A percentile compares a stretch with the other conserved stretches of the same genome.
Evolutionary conservation across 2,797 vertebrate species (phyloP).

Genomic region (Macroramphosus scolopax): DNA sequence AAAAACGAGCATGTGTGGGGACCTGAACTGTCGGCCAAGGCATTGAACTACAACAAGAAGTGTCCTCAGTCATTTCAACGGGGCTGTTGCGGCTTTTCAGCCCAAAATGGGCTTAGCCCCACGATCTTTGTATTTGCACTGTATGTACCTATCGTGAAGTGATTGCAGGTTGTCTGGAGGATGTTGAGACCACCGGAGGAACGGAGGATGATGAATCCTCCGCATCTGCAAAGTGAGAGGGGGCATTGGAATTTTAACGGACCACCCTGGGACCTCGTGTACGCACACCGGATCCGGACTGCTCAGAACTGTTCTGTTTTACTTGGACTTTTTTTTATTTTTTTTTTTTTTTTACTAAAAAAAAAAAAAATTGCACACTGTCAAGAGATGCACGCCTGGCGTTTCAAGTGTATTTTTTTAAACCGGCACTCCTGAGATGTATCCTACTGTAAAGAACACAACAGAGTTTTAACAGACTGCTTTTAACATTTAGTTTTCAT

Average conservation of each 20-base stretch:
- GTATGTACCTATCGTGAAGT: conserved; percentile 60
- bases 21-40: conserved; percentile 9
- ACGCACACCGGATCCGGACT: conserved; percentile 40
- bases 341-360: conserved; percentile 1
- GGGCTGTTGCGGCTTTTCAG: conserved; percentile 39
- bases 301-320: conserved; percentile 39
- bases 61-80: conserved; percentile 25
- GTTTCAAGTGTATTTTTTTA: conserved; percentile 28
- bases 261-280: conserved; percentile 41
- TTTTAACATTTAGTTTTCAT: conserved; percentile 50
- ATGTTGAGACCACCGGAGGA: conserved; percentile 31
- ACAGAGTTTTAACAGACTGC: conserved; percentile 25
- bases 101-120: conserved; percentile 20
- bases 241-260: conserved; percentile 12
- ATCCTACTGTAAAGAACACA: conserved; percentile 38
- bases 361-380: conserved; percentile 38
- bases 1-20: conserved; percentile 1
- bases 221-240: conserved; percentile 16
- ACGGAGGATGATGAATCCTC: not conserved
- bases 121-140: conserved; percentile 64
- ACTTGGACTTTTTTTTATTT: conserved; percentile 12
- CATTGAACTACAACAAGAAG: conserved; percentile 23
- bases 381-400: conserved; percentile 32
- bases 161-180: conserved; percentile 30
- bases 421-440: conserved; percentile 35